Evolutionary conservation across 2,888 invertebrate genomes (phyloP), one percentile per base, ranked within the genome.

Genomic region (Parelbella ahira): DNA sequence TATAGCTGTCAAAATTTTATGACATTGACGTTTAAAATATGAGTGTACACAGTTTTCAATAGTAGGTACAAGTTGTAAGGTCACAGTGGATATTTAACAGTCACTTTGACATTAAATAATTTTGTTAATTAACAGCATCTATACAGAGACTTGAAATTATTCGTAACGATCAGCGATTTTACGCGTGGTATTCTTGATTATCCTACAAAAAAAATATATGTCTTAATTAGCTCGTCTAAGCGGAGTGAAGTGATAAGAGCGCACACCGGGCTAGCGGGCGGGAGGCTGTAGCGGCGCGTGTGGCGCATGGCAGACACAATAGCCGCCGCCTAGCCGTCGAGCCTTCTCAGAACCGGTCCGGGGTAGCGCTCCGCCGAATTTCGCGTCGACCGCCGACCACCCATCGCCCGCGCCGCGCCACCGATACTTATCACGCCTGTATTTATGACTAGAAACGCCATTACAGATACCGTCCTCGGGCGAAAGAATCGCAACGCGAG

Each of bases 291-390:
- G 70, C 69, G 65, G 71, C 68, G 79, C 76, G 78, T 76, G 78
- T 75, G 75, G 76, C 66, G 57, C 62, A 65, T 66, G 15, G 69
- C 80, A 82, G 83, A 84, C 82, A 81, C 86, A 86, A 86, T 82
- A 79, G 72, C 65, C 51, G 79, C 76, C 58, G 49, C 44, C 7
- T n/a, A n/a, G n/a, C n/a, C 47, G 51, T 63, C 67, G 74, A 66
- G 73, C 77, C 76, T 84, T 84, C 84, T 64, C 56, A 60, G 84
- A 84, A 84, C 86, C 86, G 86, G 86, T 84, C 73, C 54, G 48
- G 71, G 68, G 66, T 74, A 70, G 68, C 70, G 79, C 73, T 75
- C 78, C 68, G 82, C 84, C 86, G 83, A 84, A 86, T 76, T 84
- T 87, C 53, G 83, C 82, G 77, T 62, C 38, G 37, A 28, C 20